phyloP scores from a whole-genome alignment of 1,140 invertebrate species.

The Gryllus bimaculatus region DNA sequence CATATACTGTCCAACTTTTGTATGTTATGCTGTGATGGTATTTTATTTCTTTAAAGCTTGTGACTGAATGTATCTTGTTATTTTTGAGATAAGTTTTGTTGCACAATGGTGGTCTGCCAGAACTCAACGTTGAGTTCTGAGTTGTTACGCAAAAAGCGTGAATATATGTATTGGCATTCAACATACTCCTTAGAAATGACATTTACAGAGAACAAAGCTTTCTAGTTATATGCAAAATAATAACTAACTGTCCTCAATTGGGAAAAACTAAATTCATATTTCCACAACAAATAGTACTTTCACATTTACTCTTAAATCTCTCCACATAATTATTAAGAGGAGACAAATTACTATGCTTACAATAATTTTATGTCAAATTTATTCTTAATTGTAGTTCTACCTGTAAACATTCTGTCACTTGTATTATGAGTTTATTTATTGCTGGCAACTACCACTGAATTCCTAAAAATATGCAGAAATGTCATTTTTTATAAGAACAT shows the following conservation, averaged over 20 bases:
- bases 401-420: neutral
- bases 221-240: neutral
- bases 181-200: neutral
- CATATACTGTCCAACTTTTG: neutral
- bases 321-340: neutral
- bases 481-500: neutral
- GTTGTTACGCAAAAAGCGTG: neutral
- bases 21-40: constrained; percentile 1
- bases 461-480: neutral
- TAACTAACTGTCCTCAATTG: neutral
- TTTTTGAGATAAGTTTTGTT: constrained; percentile 6
- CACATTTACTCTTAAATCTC: constrained; percentile 1
- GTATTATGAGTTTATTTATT: neutral
- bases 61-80: constrained; percentile 1
- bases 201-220: neutral
- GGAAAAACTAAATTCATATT: neutral
- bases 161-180: neutral
- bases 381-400: neutral
- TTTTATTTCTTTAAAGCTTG: neutral
- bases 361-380: neutral
- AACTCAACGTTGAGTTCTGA: neutral
- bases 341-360: neutral
- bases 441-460: neutral
- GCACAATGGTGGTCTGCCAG: neutral
- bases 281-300: neutral